Percentiles rank a stretch among this genome's conserved stretches.
phyloP scores from a whole-genome alignment of 2,113 vertebrate species.

The Thalassoma bifasciatum region DNA sequence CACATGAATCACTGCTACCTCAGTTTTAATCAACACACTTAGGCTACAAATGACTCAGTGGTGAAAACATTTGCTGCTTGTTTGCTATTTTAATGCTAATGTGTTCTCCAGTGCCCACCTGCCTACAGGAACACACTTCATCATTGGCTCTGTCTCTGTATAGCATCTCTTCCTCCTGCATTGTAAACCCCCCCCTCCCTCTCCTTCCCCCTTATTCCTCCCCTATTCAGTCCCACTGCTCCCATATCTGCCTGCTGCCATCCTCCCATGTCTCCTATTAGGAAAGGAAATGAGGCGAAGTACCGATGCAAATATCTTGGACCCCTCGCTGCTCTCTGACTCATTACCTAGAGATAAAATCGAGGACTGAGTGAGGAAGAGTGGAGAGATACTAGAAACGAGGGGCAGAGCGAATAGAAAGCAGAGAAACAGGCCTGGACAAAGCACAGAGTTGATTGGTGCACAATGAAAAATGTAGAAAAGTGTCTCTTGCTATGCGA shows the following conservation, averaged over 20 bases:
- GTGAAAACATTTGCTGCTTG: conserved; percentile 44
- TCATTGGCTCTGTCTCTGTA: conserved; percentile 42
- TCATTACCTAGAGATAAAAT: conserved; percentile 64
- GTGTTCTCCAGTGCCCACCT: conserved; percentile 40
- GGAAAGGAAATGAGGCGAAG: conserved; percentile 72
- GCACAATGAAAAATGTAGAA: conserved; percentile 2
- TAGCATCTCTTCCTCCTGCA: conserved; percentile 11
- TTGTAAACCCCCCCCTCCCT: conserved; percentile 17
- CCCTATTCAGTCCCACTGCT: conserved; percentile 16
- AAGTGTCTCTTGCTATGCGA: not conserved
- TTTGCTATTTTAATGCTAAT: conserved; percentile 65
- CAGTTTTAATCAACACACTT: conserved; percentile 61
- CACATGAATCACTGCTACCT: conserved; percentile 58
- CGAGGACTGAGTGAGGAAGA: conserved; percentile 18
- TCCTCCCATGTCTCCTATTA: conserved; percentile 66
- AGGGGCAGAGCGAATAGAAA: conserved; percentile 20
- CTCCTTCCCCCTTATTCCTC: conserved; percentile 15
- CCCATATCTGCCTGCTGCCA: conserved; percentile 41
- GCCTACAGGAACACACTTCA: conserved; percentile 33
- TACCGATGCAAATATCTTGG: conserved; percentile 63
- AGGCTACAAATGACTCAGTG: conserved; percentile 63
- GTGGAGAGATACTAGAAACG: conserved; percentile 22
- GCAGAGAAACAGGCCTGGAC: conserved; percentile 19
- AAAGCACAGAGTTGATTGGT: conserved; percentile 21
- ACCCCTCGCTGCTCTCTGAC: conserved; percentile 65